phyloP scores from a whole-genome alignment of 2,888 invertebrate species.

The Acanthosepion esculentum region DNA sequence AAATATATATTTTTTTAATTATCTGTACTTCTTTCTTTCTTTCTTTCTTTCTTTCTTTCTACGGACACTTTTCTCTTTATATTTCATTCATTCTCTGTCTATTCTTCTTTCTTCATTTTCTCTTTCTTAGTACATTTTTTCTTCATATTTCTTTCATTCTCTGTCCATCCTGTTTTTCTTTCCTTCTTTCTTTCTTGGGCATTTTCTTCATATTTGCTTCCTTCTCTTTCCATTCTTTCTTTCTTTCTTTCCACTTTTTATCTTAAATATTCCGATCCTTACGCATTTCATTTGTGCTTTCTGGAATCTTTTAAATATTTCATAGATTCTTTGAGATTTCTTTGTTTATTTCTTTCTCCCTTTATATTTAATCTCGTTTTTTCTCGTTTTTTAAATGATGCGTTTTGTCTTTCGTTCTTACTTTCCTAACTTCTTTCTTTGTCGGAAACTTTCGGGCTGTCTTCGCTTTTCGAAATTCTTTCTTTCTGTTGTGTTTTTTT shows the following conservation, averaged over 20 bases:
- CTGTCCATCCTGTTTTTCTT: background rate
- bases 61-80: background rate
- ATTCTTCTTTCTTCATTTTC: background rate
- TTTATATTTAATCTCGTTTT: no score
- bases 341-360: no score
- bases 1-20: background rate
- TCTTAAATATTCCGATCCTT: no score
- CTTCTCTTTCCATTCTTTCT: background rate
- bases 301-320: no score
- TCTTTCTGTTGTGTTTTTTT: no score
- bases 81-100: background rate
- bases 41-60: background rate
- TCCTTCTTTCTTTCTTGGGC: background rate
- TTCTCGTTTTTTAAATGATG: no score
- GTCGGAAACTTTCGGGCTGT: no score
- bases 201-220: background rate
- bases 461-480: no score
- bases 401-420: no score
- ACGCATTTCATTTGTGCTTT: no score
- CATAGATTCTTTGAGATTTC: no score
- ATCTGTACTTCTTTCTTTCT: background rate
- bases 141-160: background rate
- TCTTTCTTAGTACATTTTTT: background rate
- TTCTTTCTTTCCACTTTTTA: background rate
- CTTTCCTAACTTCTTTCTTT: no score